Base-by-base conservation (phyloP, 30 jellyfish, hydroid and myxozoan genomes). In the Catostylus mosaicus region DNA sequence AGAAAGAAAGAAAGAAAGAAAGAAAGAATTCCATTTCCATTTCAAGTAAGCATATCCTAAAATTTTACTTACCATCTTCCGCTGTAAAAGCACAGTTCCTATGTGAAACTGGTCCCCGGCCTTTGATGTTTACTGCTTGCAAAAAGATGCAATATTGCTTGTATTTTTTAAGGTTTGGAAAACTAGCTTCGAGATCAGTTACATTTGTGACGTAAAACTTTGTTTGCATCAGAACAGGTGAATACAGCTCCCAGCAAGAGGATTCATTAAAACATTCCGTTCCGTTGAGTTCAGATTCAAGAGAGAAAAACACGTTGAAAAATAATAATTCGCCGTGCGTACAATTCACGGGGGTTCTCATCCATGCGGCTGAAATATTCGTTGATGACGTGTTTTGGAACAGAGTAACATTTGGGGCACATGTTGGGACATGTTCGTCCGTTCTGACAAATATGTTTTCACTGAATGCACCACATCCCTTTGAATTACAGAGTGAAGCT, bases 51-150 rank as follows among this genome's bases (percentile, higher is more conserved):
- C n/a, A n/a, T n/a, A n/a, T n/a, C n/a, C n/a, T n/a, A n/a, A n/a
- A n/a, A n/a, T n/a, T n/a, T 32, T 9, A 50, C 96, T 37, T 69
- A 87, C 96, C 62, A 51, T 78, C 91, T 78, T 87, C 91, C 6
- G 78, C 88, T 22, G 96, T 87, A 1, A 20, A 50, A 2, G 32
- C 67, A 38, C 91, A 87, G 31, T 31, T 29, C 4, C 62, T 48
- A 16, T 2, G 78, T 0, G 91, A 59, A 5, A 71, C 60, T 0
- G 96, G 96, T 1, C 96, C 96, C 0, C 73, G 34, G 26, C 96
- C 96, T 57, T 77, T 77, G 5, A 29, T 51, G 63, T 69, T 87
- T 31, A 77, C 85, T 22, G 96, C 83, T 33, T 68, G 84, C 22
- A 87, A 56, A 35, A 67, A 30, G 19, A 54, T 37, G 31, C 91